phyloP scores from a whole-genome alignment of 2,113 vertebrate species.

The Verasper variegatus region DNA sequence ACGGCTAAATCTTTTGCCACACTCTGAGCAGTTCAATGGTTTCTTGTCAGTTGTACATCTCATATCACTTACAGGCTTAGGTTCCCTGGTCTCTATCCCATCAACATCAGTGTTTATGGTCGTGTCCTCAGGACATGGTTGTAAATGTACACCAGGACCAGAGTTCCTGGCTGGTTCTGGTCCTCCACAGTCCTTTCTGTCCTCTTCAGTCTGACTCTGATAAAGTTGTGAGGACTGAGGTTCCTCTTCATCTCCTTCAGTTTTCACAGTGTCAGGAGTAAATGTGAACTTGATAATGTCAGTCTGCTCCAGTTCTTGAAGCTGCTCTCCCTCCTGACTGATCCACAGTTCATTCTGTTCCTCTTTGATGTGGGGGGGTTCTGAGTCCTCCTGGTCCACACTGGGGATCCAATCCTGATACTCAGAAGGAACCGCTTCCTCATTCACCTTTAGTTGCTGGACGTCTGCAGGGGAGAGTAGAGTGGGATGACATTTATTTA shows the following conservation, averaged over 20 bases:
- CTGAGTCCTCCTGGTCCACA: not conserved
- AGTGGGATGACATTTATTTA: not conserved
- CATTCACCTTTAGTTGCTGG: not conserved
- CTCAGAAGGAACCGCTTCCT: not conserved
- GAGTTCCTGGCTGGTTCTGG: conserved; percentile 1
- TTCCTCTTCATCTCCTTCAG: conserved; percentile 32
- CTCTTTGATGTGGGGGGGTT: conserved; percentile 29
- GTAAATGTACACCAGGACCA: not conserved
- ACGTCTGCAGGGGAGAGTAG: conserved; percentile 11
- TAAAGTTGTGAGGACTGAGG: conserved; percentile 12
- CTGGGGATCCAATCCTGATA: not conserved
- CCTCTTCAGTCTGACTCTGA: not conserved
- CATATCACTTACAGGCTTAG: not conserved
- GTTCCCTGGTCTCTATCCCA: conserved; percentile 7
- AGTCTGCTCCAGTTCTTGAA: conserved; percentile 7
- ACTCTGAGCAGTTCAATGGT: conserved; percentile 22
- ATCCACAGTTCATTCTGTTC: conserved; percentile 23
- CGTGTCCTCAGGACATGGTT: not conserved
- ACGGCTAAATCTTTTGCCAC: not conserved
- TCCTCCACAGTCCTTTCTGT: not conserved
- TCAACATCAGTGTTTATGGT: conserved; percentile 33
- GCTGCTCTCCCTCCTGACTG: conserved; percentile 10
- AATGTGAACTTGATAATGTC: not conserved
- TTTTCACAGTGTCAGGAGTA: conserved; percentile 15
- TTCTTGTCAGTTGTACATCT: not conserved